Evolutionary conservation across 2,888 invertebrate genomes (phyloP), one percentile per base, ranked within the genome.

Genomic region (Acanthopleura granulata): DNA sequence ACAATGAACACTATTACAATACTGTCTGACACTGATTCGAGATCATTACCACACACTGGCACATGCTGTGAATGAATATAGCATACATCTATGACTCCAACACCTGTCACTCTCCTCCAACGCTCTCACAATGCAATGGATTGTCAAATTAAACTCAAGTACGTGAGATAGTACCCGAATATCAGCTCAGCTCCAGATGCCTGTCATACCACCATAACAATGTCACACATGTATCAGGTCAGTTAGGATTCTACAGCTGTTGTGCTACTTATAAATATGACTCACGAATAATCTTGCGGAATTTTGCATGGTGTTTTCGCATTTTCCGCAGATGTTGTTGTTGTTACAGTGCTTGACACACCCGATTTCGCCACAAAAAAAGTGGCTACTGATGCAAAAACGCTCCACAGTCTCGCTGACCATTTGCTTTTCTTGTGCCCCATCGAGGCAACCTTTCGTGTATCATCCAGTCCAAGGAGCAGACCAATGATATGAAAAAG

Each of bases 291-390:
- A 27, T 16, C 66, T 15, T 66, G 22, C 29, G 27, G 29, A 25
- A 16, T 66, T 15, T 22, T 22, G 29, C 66, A 66, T 22, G 66
- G 66, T 66, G 66, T 57, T 57, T 57, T 57, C 22, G 12, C 22
- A 22, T 22, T 57, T 18, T 57, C 57, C 25, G 66, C 25, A 22
- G 66, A 22, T 66, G 66, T 66, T 66, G 66, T 66, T 66, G 66
- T 66, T 15, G 15, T 15, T 66, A 14, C 22, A 27, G 66, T 25
- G 16, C 25, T 25, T 27, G 16, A 22, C 29, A 22, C 66, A 25
- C 66, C 29, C 29, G 16, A 22, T 66, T 66, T 66, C 25, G 66
- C 66, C 6, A 66, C 6, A 25, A 66, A 66, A 27, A 66, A 14
- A 6, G 66, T 66, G 66, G 66, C 66, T 22, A 66, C 66, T 6